Percentiles rank a stretch among this genome's conserved stretches.
These are phyloP conservation scores for Mugil cephalus DNA, from an alignment of 2,113 vertebrate species.

Conservation along the genomic window DNA sequence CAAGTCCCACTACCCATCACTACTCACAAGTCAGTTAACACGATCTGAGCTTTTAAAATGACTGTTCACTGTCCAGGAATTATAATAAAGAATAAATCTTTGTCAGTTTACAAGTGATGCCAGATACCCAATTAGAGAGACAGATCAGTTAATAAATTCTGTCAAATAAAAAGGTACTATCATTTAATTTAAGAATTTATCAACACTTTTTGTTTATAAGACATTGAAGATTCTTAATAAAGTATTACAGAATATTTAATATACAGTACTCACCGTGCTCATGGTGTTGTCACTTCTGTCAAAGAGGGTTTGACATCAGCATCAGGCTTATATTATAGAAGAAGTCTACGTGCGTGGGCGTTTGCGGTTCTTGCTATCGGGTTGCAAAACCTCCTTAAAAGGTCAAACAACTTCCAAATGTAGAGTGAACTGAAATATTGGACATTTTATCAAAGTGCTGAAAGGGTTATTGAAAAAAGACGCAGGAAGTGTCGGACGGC, in stretches of 20 bases:
- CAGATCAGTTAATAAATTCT: no score
- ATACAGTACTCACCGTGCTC: slow-evolving; percentile 65
- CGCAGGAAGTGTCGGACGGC: slow-evolving; percentile 7
- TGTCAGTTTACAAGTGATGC: no score
- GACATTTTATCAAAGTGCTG: no score
- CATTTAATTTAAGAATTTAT: no score
- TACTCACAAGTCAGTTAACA: no score
- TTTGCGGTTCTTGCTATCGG: neutral
- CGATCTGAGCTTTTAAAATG: no score
- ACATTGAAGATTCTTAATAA: neutral
- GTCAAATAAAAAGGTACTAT: no score
- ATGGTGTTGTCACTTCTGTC: slow-evolving; percentile 23
- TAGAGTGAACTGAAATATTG: neutral
- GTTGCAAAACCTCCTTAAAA: neutral
- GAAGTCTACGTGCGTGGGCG: slow-evolving; percentile 5
- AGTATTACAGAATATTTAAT: neutral
- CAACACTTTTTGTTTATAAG: neutral
- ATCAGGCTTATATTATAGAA: slow-evolving; percentile 18
- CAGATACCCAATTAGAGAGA: no score
- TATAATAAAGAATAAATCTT: no score
- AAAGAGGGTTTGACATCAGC: neutral
- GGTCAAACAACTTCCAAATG: slow-evolving; percentile 25
- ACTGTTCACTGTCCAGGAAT: no score
- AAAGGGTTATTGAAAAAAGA: neutral
- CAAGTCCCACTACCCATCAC: no score